Evolutionary conservation across 1,140 invertebrate genomes (phyloP).

Genomic region (Stegodyphus dumicola): DNA sequence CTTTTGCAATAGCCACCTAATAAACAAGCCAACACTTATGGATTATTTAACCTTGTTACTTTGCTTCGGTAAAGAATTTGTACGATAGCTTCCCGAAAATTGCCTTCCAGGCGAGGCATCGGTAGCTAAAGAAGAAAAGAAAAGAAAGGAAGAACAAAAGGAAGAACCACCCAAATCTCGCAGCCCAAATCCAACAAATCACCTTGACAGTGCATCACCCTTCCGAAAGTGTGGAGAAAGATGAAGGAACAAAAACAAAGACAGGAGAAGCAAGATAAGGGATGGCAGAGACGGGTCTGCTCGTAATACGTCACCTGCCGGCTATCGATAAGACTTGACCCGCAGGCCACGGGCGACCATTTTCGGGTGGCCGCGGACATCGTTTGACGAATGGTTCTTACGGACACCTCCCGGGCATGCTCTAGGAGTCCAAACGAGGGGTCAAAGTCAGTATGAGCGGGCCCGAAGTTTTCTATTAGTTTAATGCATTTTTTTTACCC

Average conservation of each 20-base stretch:
- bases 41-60: too few species aligned
- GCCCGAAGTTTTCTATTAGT: too few species aligned
- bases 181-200: slow-evolving; percentile 40
- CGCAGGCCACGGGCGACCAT: slow-evolving; percentile 31
- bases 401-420: slow-evolving; percentile 17
- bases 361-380: slow-evolving; percentile 9
- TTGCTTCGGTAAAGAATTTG: too few species aligned
- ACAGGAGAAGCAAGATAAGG: slow-evolving; percentile 39
- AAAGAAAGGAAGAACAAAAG: too few species aligned
- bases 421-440: not conserved
- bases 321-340: slow-evolving; percentile 51
- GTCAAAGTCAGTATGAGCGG: not conserved
- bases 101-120: too few species aligned
- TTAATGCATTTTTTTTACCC: too few species aligned
- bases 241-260: slow-evolving; percentile 30
- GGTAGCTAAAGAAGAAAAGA: too few species aligned
- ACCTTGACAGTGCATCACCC: slow-evolving; percentile 16
- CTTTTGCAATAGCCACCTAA: too few species aligned
- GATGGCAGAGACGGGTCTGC: slow-evolving; percentile 18
- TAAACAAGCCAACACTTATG: too few species aligned
- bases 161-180: not conserved
- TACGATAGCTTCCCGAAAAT: too few species aligned
- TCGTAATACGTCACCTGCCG: slow-evolving; percentile 45
- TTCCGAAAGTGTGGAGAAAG: not conserved
- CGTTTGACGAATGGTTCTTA: slow-evolving; percentile 24